Evolutionary conservation across 1,140 invertebrate species (phyloP).

Genomic region (Heliconius congener): DNA sequence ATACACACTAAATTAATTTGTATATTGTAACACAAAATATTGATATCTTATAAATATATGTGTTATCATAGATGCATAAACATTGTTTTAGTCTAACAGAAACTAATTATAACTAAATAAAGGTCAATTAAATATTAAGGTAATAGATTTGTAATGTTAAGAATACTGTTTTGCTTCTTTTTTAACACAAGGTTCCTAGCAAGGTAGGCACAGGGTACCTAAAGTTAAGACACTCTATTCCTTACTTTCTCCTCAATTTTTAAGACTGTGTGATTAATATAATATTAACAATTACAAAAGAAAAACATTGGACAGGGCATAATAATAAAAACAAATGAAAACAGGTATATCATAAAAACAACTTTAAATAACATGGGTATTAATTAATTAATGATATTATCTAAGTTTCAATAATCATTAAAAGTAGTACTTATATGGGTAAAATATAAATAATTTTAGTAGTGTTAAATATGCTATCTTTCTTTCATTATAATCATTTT

Average conservation of each 20-base stretch:
- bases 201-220: no score
- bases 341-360: neutral
- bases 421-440: no score
- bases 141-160: neutral
- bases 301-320: no score
- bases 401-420: neutral
- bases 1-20: neutral
- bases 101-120: neutral
- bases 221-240: no score
- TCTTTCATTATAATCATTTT: no score
- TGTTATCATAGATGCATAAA: neutral
- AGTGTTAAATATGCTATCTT: neutral
- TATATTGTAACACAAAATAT: neutral
- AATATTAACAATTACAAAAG: no score
- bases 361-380: neutral
- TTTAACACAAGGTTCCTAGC: neutral
- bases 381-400: neutral
- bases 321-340: no score
- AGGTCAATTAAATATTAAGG: constrained; percentile 8
- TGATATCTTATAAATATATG: neutral
- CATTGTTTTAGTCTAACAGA: neutral
- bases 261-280: no score
- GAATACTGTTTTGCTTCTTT: neutral
- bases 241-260: no score
- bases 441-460: neutral